Evolutionary conservation across 2,888 invertebrate species (phyloP).

Genomic region (Oegoconia quadripuncta): DNA sequence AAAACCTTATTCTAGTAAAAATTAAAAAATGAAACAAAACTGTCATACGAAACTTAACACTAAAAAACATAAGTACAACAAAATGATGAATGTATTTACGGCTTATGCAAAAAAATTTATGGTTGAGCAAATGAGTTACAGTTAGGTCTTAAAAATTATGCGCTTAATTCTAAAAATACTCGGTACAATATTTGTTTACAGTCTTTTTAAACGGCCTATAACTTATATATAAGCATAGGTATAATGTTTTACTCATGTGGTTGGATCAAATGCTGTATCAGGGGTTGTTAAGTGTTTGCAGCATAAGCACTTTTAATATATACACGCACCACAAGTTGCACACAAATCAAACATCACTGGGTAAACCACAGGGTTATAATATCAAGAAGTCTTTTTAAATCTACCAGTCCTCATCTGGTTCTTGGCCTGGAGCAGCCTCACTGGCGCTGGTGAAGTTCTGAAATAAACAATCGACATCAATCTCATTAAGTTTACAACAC

Average conservation of each 20-base stretch:
- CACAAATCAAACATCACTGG: slow-evolving; percentile 28
- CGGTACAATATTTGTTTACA: slow-evolving; percentile 39
- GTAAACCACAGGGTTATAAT: slow-evolving; percentile 25
- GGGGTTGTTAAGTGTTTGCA: slow-evolving; percentile 12
- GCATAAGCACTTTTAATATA: slow-evolving; percentile 56
- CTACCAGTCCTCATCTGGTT: slow-evolving; percentile 80
- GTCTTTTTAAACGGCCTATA: slow-evolving; percentile 30
- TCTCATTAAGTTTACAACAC: too few species aligned
- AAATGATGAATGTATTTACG: slow-evolving; percentile 42
- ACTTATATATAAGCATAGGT: too few species aligned
- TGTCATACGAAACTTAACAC: slow-evolving; percentile 21
- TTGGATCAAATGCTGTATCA: too few species aligned
- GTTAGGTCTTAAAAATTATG: slow-evolving; percentile 16
- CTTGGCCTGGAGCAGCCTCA: slow-evolving; percentile 48
- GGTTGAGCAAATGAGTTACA: background rate
- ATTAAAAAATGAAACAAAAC: slow-evolving; percentile 28
- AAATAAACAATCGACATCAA: slow-evolving; percentile 18
- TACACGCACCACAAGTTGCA: slow-evolving; percentile 52
- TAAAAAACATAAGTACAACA: slow-evolving; percentile 50
- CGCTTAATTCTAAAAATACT: slow-evolving; percentile 34
- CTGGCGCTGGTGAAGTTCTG: slow-evolving; percentile 58
- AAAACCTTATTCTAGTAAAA: slow-evolving; percentile 20
- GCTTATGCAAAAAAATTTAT: slow-evolving; percentile 33
- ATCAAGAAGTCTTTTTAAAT: slow-evolving; percentile 36
- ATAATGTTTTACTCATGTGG: background rate